Evolutionary conservation across 2,113 vertebrate species (phyloP).

Genomic region (Scortum barcoo): DNA sequence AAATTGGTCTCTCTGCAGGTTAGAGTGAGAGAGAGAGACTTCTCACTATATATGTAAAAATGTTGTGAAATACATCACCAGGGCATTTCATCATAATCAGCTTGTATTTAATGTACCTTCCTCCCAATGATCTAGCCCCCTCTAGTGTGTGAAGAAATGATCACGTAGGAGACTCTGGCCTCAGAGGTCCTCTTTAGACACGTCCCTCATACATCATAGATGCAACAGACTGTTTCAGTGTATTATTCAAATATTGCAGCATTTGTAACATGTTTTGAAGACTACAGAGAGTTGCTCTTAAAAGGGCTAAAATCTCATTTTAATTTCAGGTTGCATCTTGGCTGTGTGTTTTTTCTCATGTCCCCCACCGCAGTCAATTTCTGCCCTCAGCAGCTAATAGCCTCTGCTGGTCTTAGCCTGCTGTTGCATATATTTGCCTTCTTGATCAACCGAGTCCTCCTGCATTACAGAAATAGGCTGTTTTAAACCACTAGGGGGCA

Average conservation of each 20-base stretch:
- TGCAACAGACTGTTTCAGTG: constrained; percentile 8
- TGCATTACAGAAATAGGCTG: not conserved
- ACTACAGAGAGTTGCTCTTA: not conserved
- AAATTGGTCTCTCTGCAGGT: constrained; percentile 9
- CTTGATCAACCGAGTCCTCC: constrained; percentile 24
- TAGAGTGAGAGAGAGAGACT: not conserved
- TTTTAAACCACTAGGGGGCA: constrained; percentile 78
- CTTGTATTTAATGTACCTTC: constrained; percentile 51
- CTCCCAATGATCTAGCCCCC: constrained; percentile 81
- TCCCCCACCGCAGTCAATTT: not conserved
- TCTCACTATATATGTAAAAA: constrained; percentile 18
- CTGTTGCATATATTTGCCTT: constrained; percentile 40
- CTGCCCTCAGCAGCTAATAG: constrained; percentile 15
- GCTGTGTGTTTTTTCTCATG: not conserved
- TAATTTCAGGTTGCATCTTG: constrained; percentile 1
- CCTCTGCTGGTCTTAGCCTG: constrained; percentile 18
- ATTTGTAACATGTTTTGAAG: constrained; percentile 26
- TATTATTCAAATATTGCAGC: constrained; percentile 21
- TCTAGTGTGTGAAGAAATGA: constrained; percentile 78
- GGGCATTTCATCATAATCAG: constrained; percentile 41
- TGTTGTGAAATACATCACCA: constrained; percentile 7
- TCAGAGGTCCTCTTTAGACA: constrained; percentile 27
- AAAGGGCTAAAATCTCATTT: constrained; percentile 11
- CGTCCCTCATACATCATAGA: constrained; percentile 43
- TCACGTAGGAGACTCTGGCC: constrained; percentile 40